Percentiles rank a stretch among this genome's conserved stretches.
These are phyloP conservation scores for Xerus inauris DNA, from an alignment of 2,113 vertebrate species.

Conservation along the genomic window DNA sequence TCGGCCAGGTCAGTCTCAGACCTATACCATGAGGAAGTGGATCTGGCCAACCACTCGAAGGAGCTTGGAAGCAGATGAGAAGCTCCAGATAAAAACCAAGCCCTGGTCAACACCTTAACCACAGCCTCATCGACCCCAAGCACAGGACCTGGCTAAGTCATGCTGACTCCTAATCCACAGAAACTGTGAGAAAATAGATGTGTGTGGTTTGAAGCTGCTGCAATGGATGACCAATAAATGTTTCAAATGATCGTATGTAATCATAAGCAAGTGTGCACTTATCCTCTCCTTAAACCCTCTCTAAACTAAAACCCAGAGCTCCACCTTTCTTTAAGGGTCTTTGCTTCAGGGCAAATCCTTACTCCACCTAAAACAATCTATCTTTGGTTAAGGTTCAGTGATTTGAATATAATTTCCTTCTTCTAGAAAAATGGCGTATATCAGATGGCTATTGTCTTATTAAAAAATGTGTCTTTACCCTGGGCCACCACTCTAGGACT, in stretches of 20 bases:
- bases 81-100: background rate
- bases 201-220: no score
- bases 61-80: rapidly evolving
- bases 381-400: background rate
- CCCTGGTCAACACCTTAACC: background rate
- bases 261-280: background rate
- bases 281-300: background rate
- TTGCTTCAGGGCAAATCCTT: background rate
- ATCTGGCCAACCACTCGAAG: background rate
- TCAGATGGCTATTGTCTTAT: background rate
- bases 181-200: background rate
- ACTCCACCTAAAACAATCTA: background rate
- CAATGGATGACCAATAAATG: background rate
- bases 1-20: background rate
- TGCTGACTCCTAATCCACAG: background rate
- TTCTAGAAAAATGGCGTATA: background rate
- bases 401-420: background rate
- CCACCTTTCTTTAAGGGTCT: background rate
- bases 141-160: rapidly evolving
- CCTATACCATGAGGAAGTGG: background rate
- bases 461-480: background rate
- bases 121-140: background rate
- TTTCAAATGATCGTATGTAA: background rate
- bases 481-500: background rate
- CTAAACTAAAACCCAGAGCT: background rate